Evolutionary conservation across 2,888 invertebrate species (phyloP).

Genomic region (Polylopha cassiicola): DNA sequence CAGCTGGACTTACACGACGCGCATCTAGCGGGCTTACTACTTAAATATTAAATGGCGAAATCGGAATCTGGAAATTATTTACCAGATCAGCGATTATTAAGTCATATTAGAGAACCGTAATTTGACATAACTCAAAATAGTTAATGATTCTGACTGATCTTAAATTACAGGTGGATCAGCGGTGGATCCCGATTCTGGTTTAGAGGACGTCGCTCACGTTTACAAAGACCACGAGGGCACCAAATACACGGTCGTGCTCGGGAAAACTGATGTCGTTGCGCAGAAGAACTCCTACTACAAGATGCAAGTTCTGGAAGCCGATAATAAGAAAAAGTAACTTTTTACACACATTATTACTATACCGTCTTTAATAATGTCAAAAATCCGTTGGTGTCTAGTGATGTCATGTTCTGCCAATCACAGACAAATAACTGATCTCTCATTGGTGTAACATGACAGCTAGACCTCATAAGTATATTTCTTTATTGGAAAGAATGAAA

Average conservation of each 20-base stretch:
- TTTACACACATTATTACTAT: neutral
- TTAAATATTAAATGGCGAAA: no score
- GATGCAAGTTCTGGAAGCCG: slow-evolving; percentile 90
- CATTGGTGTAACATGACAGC: no score
- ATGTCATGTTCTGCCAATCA: no score
- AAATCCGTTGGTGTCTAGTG: no score
- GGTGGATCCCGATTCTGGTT: slow-evolving; percentile 93
- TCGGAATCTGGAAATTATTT: no score
- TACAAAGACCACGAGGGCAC: slow-evolving; percentile 75
- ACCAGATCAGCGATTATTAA: no score
- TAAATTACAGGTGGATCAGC: slow-evolving; percentile 83
- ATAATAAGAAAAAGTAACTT: slow-evolving; percentile 78
- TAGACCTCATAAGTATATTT: no score
- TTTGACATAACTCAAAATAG: neutral
- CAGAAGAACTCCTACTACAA: slow-evolving; percentile 97
- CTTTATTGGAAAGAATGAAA: no score
- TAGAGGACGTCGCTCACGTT: slow-evolving; percentile 88
- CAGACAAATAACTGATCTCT: no score
- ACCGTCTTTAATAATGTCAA: slow-evolving; percentile 26
- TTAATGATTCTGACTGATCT: neutral
- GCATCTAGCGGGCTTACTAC: no score
- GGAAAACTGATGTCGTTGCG: slow-evolving; percentile 88
- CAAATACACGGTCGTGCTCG: slow-evolving; percentile 88
- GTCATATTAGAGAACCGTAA: no score
- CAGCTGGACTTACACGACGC: no score